Evolutionary conservation across 2,113 vertebrate genomes (phyloP).

Genomic region (Synchiropus splendidus): DNA sequence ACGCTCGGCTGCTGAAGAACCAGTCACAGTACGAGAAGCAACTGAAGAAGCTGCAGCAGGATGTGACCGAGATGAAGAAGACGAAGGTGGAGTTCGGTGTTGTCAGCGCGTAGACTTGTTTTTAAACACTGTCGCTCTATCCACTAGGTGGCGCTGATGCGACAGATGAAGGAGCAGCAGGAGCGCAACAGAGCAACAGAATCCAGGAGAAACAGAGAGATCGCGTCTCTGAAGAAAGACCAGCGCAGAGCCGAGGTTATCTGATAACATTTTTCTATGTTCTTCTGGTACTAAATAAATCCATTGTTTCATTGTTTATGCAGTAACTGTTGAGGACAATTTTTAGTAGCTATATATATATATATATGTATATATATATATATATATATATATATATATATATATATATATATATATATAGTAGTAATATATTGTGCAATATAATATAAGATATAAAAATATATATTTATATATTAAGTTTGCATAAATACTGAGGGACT

Average conservation of each 20-base stretch:
- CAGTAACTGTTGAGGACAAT: too few relatives aligned
- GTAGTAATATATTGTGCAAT: too few relatives aligned
- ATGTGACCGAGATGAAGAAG: conserved; percentile 97
- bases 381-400: too few relatives aligned
- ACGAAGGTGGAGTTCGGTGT: conserved; percentile 74
- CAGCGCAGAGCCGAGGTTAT: conserved; percentile 91
- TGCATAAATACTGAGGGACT: too few relatives aligned
- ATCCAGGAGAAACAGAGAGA: conserved; percentile 85
- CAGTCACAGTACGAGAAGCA: conserved; percentile 97
- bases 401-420: too few relatives aligned
- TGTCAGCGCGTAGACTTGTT: too few relatives aligned
- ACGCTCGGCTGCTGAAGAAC: conserved; percentile 88
- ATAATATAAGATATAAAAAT: too few relatives aligned
- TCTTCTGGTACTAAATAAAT: too few relatives aligned
- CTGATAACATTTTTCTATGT: too few relatives aligned
- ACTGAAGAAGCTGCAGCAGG: conserved; percentile 88
- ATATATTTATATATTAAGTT: background rate
- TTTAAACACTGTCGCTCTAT: background rate
- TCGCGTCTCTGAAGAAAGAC: conserved; percentile 92
- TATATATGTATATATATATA: too few relatives aligned
- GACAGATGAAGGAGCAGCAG: conserved; percentile 98
- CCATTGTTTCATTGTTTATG: too few relatives aligned
- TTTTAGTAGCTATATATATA: too few relatives aligned
- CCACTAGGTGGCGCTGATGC: conserved; percentile 87
- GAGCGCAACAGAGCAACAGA: conserved; percentile 82